Conservation (phyloP, 2,113 vertebrate species). For the Cnemophilus loriae region DNA sequence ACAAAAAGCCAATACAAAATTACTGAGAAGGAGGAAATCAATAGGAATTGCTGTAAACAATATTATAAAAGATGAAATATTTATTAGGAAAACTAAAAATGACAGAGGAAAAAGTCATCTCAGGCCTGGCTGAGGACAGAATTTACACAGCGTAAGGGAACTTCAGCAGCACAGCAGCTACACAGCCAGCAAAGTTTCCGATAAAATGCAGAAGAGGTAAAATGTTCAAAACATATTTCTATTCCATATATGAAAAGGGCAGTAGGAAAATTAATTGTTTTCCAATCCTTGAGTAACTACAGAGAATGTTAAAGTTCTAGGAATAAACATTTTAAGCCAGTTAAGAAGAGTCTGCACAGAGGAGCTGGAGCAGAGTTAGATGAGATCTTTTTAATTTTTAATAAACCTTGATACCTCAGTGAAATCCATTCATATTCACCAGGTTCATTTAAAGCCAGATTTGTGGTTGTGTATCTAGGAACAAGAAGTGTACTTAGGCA, state of each 20-base stretch:
- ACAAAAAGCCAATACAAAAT: constrained; percentile 8
- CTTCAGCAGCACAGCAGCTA: neutral
- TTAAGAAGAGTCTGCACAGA: neutral
- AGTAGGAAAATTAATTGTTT: neutral
- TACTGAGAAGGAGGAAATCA: neutral
- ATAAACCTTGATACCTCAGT: neutral
- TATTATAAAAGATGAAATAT: constrained; percentile 39
- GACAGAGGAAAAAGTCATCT: neutral
- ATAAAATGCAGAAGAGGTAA: neutral
- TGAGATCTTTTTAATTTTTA: constrained; percentile 14
- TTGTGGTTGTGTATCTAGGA: neutral
- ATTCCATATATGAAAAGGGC: neutral
- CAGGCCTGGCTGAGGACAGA: neutral
- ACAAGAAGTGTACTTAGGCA: neutral
- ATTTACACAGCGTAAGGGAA: neutral
- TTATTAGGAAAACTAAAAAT: constrained; percentile 15
- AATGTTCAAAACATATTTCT: neutral
- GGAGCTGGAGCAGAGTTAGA: neutral
- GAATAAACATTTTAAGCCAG: constrained; percentile 4
- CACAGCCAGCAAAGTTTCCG: neutral
- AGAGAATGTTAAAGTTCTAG: neutral
- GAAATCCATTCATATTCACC: constrained; percentile 3
- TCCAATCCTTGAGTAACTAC: neutral
- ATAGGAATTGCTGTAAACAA: constrained; percentile 29
- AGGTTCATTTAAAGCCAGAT: neutral